These are phyloP conservation scores for Esox niger DNA, from an alignment of 2,113 vertebrate genomes.

Conservation along the genomic window DNA sequence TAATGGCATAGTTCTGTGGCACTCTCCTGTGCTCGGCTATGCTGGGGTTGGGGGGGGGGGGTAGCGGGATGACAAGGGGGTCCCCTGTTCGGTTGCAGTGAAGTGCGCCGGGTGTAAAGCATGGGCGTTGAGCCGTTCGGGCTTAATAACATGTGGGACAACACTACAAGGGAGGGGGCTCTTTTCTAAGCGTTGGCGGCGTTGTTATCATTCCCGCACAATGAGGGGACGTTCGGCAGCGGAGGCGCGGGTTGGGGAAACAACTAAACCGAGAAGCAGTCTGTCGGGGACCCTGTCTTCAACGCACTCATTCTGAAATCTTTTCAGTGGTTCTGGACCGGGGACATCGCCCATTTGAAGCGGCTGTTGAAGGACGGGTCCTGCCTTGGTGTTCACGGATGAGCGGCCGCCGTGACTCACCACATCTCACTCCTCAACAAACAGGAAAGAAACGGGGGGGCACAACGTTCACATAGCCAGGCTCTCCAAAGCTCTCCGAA, in stretches of 20 bases:
- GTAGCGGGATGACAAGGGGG: constrained; percentile 45
- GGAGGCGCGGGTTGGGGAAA: not conserved
- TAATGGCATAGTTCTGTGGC: constrained; percentile 76
- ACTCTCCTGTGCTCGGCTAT: constrained; percentile 51
- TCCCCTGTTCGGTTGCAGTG: constrained; percentile 31
- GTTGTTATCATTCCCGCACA: constrained; percentile 56
- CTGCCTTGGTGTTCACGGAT: constrained; percentile 55
- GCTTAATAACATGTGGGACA: constrained; percentile 70
- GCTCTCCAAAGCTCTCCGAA: constrained; percentile 15
- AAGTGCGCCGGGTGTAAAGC: constrained; percentile 29
- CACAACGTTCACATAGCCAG: constrained; percentile 37
- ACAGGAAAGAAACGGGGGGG: constrained; percentile 27
- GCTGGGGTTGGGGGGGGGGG: too few species aligned
- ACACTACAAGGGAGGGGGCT: constrained; percentile 57
- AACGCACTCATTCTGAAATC: constrained; percentile 5
- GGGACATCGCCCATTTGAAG: constrained; percentile 45
- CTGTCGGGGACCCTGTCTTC: not conserved
- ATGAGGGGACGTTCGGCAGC: not conserved
- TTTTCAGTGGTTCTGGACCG: constrained; percentile 45
- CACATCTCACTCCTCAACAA: constrained; percentile 49
- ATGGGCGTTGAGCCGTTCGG: constrained; percentile 62
- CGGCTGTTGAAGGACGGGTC: constrained; percentile 57
- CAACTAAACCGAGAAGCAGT: not conserved
- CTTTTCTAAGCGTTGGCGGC: constrained; percentile 56
- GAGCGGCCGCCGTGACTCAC: constrained; percentile 52